Evolutionary conservation across 2,113 vertebrate species (phyloP), one percentile per base, ranked within the genome.

Genomic region (Catharus bicknelli): DNA sequence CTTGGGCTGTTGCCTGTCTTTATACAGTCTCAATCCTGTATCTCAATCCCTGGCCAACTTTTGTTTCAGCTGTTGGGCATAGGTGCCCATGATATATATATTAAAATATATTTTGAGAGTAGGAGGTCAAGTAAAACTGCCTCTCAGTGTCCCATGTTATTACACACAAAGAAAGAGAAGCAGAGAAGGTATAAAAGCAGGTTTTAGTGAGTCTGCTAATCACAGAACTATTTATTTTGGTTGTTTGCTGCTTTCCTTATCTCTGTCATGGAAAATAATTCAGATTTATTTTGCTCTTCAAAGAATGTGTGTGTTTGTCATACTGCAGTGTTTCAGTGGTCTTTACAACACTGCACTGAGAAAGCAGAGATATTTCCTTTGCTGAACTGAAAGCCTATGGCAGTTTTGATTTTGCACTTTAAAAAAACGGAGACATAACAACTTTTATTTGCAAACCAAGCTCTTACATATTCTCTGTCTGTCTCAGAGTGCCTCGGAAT

Each of bases 161-260:
- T 70, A 36, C 32, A 32, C 16, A 17, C n/a, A 68, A 27, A 92
- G 23, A 84, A 69, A 9, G n/a, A 84, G 64, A 62, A 55, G 2
- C 40, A 90, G 26, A 83, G 68, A 77, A 88, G 9, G 11, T 40
- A 59, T 51, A 43, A 62, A 87, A 81, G 17, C 48, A 72, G 45
- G n/a, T 34, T 73, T 84, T 76, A 79, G 50, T 50, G 68, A 62
- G 43, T 45, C 36, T 54, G 16, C 47, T 72, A 20, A 69, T 79
- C 17, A 50, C 7, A 50, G 32, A 63, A 30, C 23, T 70, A 42
- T 89, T 84, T 73, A 13, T 79, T 91, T 87, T 64, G 20, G 11
- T 83, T 90, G 64, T 78, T 94, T 88, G 59, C 59, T 63, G 88
- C 47, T 77, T 74, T 77, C 21, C 36, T 77, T 88, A 67, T 86